Evolutionary conservation across 2,113 vertebrate genomes (phyloP).

Genomic region (rabbit (Oryctolagus cuniculus)): mOryCun1.1 NC_091436.1:14355001-14355500

Average conservation of each 20-base stretch:
- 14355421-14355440: background rate
- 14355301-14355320: background rate
- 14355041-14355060: background rate
- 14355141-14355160: background rate
- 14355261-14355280: background rate
- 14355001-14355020: background rate
- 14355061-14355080: background rate
- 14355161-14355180: background rate
- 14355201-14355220: background rate
- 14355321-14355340: background rate
- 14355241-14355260: background rate
- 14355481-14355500: background rate
- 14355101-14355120: background rate
- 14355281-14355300: background rate
- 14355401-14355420: background rate
- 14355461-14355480: background rate
- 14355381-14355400: background rate
- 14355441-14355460: background rate
- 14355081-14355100: background rate
- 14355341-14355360: background rate
- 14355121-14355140: background rate
- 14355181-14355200: background rate
- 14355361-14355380: background rate
- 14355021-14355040: background rate
- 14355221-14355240: background rate